These are phyloP conservation scores for Strigamia maritima DNA, from an alignment of 2,888 invertebrate genomes.

Conservation along the genomic window DNA sequence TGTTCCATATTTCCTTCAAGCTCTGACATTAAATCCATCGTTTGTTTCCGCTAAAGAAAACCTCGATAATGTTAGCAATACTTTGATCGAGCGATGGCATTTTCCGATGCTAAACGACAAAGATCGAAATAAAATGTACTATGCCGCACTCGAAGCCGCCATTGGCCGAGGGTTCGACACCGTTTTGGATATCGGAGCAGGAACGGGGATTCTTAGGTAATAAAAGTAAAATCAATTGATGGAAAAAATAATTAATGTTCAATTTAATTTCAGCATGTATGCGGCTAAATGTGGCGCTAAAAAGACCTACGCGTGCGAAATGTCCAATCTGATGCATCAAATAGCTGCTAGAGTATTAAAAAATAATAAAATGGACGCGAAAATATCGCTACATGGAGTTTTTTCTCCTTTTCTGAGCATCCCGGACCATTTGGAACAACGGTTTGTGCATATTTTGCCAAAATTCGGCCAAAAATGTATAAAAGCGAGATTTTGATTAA, in stretches of 20 bases:
- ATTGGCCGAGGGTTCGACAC: slow-evolving; percentile 57
- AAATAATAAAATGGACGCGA: slow-evolving; percentile 53
- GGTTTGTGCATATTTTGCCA: too few species aligned
- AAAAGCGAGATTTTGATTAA: too few species aligned
- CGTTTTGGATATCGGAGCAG: slow-evolving; percentile 73
- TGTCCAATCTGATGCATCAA: slow-evolving; percentile 62
- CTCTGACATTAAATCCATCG: slow-evolving; percentile 56
- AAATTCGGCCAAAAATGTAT: too few species aligned
- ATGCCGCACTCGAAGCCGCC: slow-evolving; percentile 61
- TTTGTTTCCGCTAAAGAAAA: slow-evolving; percentile 64
- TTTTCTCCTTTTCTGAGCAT: slow-evolving; percentile 61
- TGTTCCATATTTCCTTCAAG: slow-evolving; percentile 59
- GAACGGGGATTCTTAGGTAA: slow-evolving; percentile 67
- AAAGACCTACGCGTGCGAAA: slow-evolving; percentile 66
- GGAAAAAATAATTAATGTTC: neutral
- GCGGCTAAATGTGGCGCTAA: slow-evolving; percentile 60
- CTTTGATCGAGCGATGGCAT: slow-evolving; percentile 74
- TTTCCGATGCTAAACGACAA: slow-evolving; percentile 77
- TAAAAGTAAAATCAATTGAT: neutral
- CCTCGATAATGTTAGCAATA: slow-evolving; percentile 65
- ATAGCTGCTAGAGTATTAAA: slow-evolving; percentile 61
- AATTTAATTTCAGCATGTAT: slow-evolving; percentile 58
- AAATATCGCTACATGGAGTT: slow-evolving; percentile 59
- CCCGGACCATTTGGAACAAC: slow-evolving; percentile 58
- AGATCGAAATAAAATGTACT: slow-evolving; percentile 65